Evolutionary conservation across 2,888 invertebrate genomes (phyloP).

Genomic region (Tromatobia lineatoria): DNA sequence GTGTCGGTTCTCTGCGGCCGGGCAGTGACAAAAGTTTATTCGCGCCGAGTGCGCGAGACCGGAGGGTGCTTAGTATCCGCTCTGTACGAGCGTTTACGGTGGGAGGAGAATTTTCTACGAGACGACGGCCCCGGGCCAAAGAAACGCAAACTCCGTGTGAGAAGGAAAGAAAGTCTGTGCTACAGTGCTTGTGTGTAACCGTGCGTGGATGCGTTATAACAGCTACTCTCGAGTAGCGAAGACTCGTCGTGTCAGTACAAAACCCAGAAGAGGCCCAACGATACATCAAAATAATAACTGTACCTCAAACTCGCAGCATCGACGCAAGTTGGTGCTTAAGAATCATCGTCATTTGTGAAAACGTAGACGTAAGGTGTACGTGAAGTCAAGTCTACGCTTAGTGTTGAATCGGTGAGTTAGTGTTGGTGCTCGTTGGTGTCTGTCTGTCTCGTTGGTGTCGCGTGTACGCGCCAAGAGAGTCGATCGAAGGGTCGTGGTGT

Average conservation of each 20-base stretch:
- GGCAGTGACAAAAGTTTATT: conserved; percentile 38
- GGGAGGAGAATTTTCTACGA: conserved; percentile 44
- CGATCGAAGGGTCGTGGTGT: conserved; percentile 68
- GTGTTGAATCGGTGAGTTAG: conserved; percentile 3
- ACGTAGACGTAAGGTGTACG: background rate
- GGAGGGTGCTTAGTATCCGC: conserved; percentile 40
- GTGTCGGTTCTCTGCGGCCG: conserved; percentile 8
- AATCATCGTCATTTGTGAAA: conserved; percentile 10
- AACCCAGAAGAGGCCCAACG: background rate
- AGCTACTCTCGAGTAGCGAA: background rate
- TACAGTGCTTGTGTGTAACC: background rate
- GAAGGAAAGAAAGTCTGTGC: conserved; percentile 31
- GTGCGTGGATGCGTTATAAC: background rate
- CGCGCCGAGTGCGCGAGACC: conserved; percentile 24
- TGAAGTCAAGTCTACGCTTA: background rate
- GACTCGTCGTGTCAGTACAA: background rate
- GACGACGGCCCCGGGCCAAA: conserved; percentile 59
- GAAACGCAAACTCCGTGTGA: conserved; percentile 54
- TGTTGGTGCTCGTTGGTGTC: conserved; percentile 5
- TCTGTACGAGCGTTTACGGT: conserved; percentile 8
- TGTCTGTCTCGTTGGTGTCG: conserved; percentile 32
- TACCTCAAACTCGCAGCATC: background rate
- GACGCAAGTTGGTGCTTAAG: background rate
- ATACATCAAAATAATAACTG: too few relatives aligned
- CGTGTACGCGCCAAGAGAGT: conserved; percentile 41